Evolutionary conservation across 2,113 vertebrate genomes (phyloP).

Genomic region (Hydropotes inermis): DNA sequence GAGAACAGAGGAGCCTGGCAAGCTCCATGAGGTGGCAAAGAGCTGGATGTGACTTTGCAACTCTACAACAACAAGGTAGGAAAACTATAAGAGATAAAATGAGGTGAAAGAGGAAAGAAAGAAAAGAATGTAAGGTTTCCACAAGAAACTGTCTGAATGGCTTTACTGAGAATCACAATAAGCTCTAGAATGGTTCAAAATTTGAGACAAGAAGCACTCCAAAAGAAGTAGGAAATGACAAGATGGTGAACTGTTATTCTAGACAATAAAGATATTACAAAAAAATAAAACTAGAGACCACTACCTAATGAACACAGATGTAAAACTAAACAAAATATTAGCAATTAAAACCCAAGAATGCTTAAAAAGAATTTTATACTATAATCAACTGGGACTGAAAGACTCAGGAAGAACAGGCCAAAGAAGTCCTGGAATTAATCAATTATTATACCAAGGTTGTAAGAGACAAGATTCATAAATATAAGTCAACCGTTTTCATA

Average conservation of each 20-base stretch:
- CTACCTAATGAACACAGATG: neutral
- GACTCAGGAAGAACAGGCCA: neutral
- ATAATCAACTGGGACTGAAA: neutral
- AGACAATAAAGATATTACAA: neutral
- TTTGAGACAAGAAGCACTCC: neutral
- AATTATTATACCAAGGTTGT: neutral
- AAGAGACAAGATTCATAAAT: neutral
- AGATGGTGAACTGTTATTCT: neutral
- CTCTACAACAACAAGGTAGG: neutral
- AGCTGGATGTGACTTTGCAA: neutral
- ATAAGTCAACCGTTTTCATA: neutral
- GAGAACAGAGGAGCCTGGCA: neutral
- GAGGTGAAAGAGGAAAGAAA: conserved; percentile 20
- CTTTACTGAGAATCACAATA: neutral
- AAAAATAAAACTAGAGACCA: neutral
- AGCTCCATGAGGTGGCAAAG: neutral
- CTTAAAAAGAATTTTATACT: neutral
- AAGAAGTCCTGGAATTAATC: neutral
- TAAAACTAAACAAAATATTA: neutral
- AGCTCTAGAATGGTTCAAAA: neutral
- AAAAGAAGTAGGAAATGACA: neutral
- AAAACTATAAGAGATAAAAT: neutral
- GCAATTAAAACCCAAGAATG: neutral
- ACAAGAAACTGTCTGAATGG: neutral
- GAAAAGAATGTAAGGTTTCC: neutral